Conservation (phyloP, 2,113 vertebrate species). For the Nymphicus hollandicus region DNA sequence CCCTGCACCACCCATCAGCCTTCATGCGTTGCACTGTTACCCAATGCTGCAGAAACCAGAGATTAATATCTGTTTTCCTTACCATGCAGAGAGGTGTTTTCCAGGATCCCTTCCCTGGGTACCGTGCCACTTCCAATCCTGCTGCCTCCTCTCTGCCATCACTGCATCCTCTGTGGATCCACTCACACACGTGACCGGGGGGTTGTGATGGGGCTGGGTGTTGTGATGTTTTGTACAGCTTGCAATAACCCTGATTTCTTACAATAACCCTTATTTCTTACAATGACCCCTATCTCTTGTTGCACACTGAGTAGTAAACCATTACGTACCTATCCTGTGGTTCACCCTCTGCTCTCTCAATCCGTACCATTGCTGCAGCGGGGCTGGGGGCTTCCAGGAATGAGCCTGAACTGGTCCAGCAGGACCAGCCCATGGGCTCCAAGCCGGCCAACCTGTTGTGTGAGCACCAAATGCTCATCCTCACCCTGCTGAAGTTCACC, state of each 20-base stretch:
- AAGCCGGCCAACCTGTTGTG: not conserved
- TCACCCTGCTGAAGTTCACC: not conserved
- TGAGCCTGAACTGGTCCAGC: not conserved
- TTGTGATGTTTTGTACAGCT: not conserved
- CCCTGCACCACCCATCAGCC: not conserved
- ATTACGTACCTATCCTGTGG: rapidly evolving
- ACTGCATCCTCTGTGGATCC: not conserved
- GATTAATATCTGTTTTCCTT: not conserved
- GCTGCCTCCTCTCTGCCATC: too few species aligned
- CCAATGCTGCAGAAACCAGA: not conserved
- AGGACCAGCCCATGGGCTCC: not conserved
- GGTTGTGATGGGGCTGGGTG: not conserved
- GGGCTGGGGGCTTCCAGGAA: not conserved
- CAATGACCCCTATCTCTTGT: not conserved
- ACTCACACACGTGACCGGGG: not conserved
- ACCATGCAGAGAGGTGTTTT: not conserved
- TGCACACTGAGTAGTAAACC: slow-evolving; percentile 7
- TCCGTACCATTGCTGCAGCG: not conserved
- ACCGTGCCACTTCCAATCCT: not conserved
- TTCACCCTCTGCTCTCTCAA: not conserved
- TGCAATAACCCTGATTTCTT: not conserved
- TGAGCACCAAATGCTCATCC: not conserved
- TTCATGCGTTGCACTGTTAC: not conserved
- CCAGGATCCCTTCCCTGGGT: not conserved
- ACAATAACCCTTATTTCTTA: not conserved